Evolutionary conservation across 2,888 invertebrate genomes (phyloP).

Genomic region (Lasioglossum oenotherae): DNA sequence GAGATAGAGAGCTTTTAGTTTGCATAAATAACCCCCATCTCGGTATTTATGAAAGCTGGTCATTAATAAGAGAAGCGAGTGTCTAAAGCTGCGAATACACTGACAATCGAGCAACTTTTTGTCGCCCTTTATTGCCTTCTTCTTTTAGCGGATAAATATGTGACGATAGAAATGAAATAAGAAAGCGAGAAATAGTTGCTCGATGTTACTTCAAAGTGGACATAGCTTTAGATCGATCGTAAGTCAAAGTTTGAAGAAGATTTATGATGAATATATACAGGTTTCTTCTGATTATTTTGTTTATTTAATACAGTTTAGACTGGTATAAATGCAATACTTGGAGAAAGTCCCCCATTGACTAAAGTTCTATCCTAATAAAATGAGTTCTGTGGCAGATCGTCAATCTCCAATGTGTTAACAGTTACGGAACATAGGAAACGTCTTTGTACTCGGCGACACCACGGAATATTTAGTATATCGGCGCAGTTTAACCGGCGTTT

Average conservation of each 20-base stretch:
- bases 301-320: background rate
- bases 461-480: background rate
- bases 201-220: background rate
- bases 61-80: background rate
- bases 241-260: background rate
- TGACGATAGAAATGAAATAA: background rate
- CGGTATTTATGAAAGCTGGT: too few relatives aligned
- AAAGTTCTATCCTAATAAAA: background rate
- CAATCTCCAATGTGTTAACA: background rate
- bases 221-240: background rate
- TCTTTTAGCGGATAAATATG: background rate
- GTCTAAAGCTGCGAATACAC: background rate
- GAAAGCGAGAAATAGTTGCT: background rate
- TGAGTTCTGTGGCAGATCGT: background rate
- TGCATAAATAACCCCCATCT: background rate
- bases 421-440: background rate
- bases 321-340: background rate
- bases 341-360: background rate
- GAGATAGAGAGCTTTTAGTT: background rate
- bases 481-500: slow-evolving; percentile 17
- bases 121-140: too few relatives aligned
- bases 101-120: too few relatives aligned
- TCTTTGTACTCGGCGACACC: background rate
- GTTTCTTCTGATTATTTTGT: background rate
- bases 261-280: background rate